A percentile compares a stretch with the other conserved stretches of the same genome.
phyloP scores from a whole-genome alignment of 2,113 vertebrate species.

The Ciconia stormi region DNA sequence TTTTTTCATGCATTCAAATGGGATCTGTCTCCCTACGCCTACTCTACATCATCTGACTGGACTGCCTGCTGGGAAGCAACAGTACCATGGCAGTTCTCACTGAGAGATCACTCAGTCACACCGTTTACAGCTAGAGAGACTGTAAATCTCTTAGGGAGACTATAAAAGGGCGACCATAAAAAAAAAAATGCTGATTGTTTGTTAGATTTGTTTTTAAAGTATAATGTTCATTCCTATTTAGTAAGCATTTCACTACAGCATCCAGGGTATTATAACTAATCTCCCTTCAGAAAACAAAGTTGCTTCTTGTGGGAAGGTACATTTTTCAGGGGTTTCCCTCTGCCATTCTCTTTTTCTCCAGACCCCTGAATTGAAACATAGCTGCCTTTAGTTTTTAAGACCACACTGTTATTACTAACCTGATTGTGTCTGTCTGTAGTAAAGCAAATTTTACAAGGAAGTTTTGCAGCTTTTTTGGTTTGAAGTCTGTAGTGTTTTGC shows the following conservation, averaged over 20 bases:
- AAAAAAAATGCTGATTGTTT: constrained; percentile 1
- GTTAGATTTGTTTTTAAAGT: constrained; percentile 24
- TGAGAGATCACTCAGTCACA: constrained; percentile 59
- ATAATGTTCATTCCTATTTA: background rate
- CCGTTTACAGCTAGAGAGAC: constrained; percentile 19
- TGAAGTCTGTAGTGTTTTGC: background rate
- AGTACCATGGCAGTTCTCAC: constrained; percentile 36
- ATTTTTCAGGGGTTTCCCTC: background rate
- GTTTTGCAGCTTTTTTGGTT: background rate
- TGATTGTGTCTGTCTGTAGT: background rate
- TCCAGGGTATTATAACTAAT: background rate
- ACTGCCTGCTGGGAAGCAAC: constrained; percentile 68
- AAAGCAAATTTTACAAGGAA: background rate
- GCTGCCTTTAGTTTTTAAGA: background rate
- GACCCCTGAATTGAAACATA: background rate
- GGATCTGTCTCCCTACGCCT: constrained; percentile 52
- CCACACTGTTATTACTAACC: background rate
- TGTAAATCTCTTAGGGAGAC: constrained; percentile 35
- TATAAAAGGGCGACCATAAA: background rate
- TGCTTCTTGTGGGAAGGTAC: background rate
- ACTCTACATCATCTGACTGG: constrained; percentile 50
- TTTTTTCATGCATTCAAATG: constrained; percentile 72
- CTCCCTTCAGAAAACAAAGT: background rate
- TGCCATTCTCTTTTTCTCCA: background rate
- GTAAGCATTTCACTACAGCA: background rate